Evolutionary conservation across 2,113 vertebrate genomes (phyloP).

Genomic region (Calidris pygmaea): DNA sequence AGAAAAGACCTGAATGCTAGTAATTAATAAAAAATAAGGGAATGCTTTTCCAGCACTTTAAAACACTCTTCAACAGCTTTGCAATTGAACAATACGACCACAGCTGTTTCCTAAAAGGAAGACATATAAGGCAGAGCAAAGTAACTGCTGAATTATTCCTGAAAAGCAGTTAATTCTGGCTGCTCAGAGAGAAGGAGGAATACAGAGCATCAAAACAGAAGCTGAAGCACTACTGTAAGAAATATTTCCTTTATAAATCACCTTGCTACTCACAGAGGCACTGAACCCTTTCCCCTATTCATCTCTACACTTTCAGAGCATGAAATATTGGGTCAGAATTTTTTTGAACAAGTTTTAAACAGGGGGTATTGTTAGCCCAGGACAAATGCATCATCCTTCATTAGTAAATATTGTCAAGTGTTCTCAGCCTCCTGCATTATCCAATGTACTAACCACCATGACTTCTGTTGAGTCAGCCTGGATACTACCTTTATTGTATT

Average conservation of each 20-base stretch:
- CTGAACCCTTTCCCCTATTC: neutral
- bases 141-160: neutral
- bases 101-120: neutral
- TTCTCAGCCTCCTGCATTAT: neutral
- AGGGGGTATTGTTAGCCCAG: neutral
- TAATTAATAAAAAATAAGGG: neutral
- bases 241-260: neutral
- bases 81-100: neutral
- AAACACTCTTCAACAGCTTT: neutral
- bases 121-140: neutral
- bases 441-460: neutral
- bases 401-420: neutral
- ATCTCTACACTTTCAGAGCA: neutral
- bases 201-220: neutral
- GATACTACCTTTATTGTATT: neutral
- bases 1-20: neutral
- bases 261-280: neutral
- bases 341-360: neutral
- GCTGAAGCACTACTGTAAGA: neutral
- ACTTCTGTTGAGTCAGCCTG: neutral
- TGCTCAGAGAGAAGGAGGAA: neutral
- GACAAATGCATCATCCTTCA: accelerated
- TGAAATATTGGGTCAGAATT: neutral
- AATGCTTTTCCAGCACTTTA: neutral
- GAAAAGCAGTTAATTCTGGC: neutral